A percentile compares a stretch with the other conserved stretches of the same genome.
Evolutionary conservation across 2,113 vertebrate species (phyloP).

Genomic region (Nannobrachium achirus): DNA sequence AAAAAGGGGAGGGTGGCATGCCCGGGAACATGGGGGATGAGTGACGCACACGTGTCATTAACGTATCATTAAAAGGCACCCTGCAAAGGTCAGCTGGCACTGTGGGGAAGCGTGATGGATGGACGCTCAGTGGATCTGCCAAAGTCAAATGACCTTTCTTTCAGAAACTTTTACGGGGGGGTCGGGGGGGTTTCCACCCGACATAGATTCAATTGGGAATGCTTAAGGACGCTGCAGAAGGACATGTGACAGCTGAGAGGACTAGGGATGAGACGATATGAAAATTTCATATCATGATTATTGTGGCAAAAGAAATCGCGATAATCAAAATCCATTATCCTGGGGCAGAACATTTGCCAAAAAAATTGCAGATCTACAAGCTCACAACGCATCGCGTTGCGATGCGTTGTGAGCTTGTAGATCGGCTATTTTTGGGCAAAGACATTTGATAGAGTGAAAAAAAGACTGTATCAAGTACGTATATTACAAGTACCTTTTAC

Average conservation of each 20-base stretch:
- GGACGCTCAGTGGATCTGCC: conserved; percentile 23
- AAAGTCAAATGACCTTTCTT: conserved; percentile 65
- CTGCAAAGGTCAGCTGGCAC: conserved; percentile 66
- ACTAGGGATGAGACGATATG: not conserved
- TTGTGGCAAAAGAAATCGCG: no score
- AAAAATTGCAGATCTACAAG: no score
- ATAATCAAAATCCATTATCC: no score
- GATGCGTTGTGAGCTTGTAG: no score
- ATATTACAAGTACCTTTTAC: no score
- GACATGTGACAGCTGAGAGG: not conserved
- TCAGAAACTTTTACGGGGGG: conserved; percentile 55
- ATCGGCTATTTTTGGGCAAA: no score
- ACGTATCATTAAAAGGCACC: conserved; percentile 27
- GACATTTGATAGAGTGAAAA: no score
- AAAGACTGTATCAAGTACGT: no score
- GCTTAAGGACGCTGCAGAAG: conserved; percentile 6
- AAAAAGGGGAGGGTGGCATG: conserved; percentile 42
- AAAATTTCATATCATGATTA: no score
- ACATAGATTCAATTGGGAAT: conserved; percentile 31
- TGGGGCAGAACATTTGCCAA: no score
- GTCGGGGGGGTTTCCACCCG: conserved; percentile 8
- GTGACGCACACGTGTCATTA: conserved; percentile 26
- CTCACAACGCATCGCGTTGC: no score
- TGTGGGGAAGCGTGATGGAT: conserved; percentile 60
- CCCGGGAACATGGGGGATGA: not conserved